These are phyloP conservation scores for Esox masquinongy DNA, from an alignment of 2,797 vertebrate genomes.

Conservation along the genomic window DNA sequence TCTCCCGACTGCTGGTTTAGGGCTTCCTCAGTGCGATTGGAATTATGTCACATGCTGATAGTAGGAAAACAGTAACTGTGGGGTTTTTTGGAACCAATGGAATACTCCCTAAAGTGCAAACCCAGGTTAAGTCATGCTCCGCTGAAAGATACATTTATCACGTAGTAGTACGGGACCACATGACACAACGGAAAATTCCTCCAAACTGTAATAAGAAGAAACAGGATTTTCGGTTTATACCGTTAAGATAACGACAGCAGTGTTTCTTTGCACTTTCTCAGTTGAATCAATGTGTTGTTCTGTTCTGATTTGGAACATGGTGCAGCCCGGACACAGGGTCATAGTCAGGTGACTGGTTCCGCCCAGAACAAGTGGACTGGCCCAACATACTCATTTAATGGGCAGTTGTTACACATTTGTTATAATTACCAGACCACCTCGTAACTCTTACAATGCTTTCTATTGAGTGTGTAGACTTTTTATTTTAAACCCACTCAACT, in stretches of 20 bases:
- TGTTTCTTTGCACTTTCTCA: conserved; percentile 46
- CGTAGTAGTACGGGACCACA: not conserved
- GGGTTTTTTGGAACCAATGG: not conserved
- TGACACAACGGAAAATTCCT: not conserved
- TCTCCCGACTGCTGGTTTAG: not conserved
- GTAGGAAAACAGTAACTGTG: not conserved
- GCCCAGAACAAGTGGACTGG: conserved; percentile 15
- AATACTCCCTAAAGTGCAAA: not conserved
- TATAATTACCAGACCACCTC: conserved; percentile 28
- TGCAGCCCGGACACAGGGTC: not conserved
- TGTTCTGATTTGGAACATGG: conserved; percentile 16
- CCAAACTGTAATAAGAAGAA: conserved; percentile 1
- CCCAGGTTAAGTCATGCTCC: not conserved
- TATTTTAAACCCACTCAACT: not conserved
- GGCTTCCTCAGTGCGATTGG: not conserved
- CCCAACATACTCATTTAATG: conserved; percentile 25
- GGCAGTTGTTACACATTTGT: conserved; percentile 32
- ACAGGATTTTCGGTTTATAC: conserved; percentile 16
- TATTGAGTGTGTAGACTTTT: conserved; percentile 32
- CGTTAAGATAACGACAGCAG: conserved; percentile 46
- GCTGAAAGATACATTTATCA: not conserved
- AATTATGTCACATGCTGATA: not conserved
- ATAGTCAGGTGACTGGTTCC: not conserved
- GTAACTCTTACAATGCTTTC: conserved; percentile 50
- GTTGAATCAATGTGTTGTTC: conserved; percentile 22